Evolutionary conservation across 2,113 vertebrate species (phyloP).

Genomic region (Protomyctophum bolini): DNA sequence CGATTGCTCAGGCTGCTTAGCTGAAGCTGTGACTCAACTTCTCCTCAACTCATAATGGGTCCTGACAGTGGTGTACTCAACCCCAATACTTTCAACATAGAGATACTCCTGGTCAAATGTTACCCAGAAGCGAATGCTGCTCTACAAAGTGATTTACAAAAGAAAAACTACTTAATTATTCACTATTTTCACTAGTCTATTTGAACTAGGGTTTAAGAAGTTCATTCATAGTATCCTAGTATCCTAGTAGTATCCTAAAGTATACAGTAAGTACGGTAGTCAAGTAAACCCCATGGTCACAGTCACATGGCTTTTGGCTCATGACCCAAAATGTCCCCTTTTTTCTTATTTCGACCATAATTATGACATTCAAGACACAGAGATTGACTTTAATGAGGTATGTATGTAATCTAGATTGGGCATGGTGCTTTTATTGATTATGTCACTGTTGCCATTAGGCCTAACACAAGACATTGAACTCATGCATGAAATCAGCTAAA

Average conservation of each 20-base stretch:
- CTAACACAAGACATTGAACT: neutral
- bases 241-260: too few relatives aligned
- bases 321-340: slow-evolving; percentile 55
- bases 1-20: slow-evolving; percentile 17
- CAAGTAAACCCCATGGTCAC: slow-evolving; percentile 10
- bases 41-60: slow-evolving; percentile 39
- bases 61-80: neutral
- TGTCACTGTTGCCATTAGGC: neutral
- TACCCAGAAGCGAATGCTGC: too few relatives aligned
- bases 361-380: slow-evolving; percentile 50
- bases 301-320: slow-evolving; percentile 30
- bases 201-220: too few relatives aligned
- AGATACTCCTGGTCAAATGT: too few relatives aligned
- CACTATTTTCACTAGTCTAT: too few relatives aligned
- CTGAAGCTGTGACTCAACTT: slow-evolving; percentile 49
- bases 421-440: slow-evolving; percentile 43
- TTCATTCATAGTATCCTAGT: too few relatives aligned
- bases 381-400: slow-evolving; percentile 52
- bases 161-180: too few relatives aligned
- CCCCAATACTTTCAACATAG: too few relatives aligned
- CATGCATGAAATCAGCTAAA: slow-evolving; percentile 11
- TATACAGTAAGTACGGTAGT: too few relatives aligned
- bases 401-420: slow-evolving; percentile 41
- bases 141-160: too few relatives aligned
- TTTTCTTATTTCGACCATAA: slow-evolving; percentile 49